These are phyloP conservation scores for Callyntrura sp. DNA, from an alignment of 2,888 invertebrate species.

Conservation along the genomic window DNA sequence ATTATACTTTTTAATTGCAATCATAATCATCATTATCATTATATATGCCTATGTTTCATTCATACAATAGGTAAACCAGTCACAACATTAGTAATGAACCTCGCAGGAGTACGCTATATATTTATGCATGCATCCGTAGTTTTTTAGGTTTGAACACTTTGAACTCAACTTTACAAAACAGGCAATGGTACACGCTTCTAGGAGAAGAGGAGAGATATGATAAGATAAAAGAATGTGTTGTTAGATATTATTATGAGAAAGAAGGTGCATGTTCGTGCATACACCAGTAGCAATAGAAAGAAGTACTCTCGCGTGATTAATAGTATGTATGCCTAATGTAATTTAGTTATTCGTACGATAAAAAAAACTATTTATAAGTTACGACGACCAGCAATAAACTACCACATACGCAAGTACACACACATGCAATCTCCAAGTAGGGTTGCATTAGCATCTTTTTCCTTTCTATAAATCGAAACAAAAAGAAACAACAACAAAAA, in stretches of 20 bases:
- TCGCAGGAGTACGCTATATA: background rate
- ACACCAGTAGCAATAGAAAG: no score
- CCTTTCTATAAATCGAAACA: background rate
- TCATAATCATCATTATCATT: background rate
- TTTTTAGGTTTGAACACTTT: conserved; percentile 66
- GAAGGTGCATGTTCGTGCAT: no score
- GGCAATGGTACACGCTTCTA: background rate
- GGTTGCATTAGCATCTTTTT: background rate
- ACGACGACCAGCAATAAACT: no score
- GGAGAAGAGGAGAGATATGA: no score
- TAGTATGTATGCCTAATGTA: no score
- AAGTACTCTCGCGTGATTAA: no score
- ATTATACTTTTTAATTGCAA: conserved; percentile 26
- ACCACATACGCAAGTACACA: no score
- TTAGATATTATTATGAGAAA: no score
- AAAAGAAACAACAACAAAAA: background rate
- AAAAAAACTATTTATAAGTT: no score
- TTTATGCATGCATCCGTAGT: conserved; percentile 66
- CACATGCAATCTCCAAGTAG: background rate
- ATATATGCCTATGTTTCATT: background rate
- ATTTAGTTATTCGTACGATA: no score
- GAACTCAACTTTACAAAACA: conserved; percentile 6
- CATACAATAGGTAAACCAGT: background rate
- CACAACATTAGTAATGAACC: conserved; percentile 15
- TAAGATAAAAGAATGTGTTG: no score